Conservation (phyloP, 2,797 vertebrate species). For the Rhinogobio ventralis region DNA sequence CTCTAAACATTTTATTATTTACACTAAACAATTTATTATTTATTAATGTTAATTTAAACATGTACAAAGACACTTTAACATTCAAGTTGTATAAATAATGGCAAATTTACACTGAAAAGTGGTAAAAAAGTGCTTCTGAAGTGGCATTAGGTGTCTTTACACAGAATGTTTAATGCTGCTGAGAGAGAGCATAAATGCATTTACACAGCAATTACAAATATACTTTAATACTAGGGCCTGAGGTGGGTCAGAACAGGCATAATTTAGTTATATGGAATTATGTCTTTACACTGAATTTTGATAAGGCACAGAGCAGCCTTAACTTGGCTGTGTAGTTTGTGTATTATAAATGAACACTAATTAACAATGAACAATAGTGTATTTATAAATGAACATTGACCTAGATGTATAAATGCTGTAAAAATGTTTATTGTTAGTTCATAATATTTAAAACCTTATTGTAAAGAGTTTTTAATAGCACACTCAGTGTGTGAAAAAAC, state of each 20-base stretch:
- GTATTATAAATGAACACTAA: background rate
- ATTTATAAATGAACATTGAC: background rate
- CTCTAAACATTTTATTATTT: background rate
- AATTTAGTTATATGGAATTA: background rate
- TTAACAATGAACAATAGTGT: background rate
- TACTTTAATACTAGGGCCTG: background rate
- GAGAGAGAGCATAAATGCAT: background rate
- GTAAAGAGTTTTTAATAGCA: background rate
- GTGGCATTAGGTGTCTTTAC: background rate
- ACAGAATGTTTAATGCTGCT: background rate
- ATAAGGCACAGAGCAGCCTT: background rate
- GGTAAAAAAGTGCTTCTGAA: background rate
- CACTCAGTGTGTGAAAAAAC: background rate
- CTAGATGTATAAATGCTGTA: background rate
- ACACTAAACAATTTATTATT: background rate
- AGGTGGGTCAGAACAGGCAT: background rate
- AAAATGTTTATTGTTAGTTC: slow-evolving; percentile 3
- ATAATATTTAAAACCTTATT: background rate
- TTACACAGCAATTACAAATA: too few species aligned
- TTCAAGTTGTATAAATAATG: background rate
- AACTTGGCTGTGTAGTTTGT: background rate
- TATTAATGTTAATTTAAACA: background rate
- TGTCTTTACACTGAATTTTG: background rate
- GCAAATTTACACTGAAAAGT: background rate
- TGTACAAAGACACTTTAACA: background rate